A percentile compares a stretch with the other conserved stretches of the same genome.
These are phyloP conservation scores for Cancer borealis DNA, from an alignment of 2,888 invertebrate genomes.

Conservation along the genomic window DNA sequence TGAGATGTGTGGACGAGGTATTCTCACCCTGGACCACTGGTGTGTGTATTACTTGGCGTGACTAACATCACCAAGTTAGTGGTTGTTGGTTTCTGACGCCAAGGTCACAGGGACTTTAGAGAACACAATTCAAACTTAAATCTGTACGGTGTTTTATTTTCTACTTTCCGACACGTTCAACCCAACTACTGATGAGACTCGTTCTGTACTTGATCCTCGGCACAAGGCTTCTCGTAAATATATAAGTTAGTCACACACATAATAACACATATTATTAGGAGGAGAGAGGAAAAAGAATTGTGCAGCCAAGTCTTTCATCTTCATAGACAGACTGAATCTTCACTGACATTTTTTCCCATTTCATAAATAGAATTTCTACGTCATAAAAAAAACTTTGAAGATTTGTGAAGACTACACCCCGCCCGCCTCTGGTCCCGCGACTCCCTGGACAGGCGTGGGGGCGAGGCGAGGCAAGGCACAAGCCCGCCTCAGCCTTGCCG, in stretches of 20 bases:
- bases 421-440: neutral
- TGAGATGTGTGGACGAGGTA: neutral
- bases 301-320: neutral
- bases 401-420: neutral
- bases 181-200: neutral
- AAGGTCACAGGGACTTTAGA: neutral
- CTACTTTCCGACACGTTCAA: too few species aligned
- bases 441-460: neutral
- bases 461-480: slow-evolving; percentile 1
- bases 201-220: neutral
- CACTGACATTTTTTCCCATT: slow-evolving; percentile 4
- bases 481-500: neutral
- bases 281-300: neutral
- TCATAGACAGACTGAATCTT: neutral
- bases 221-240: neutral
- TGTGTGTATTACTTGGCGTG: neutral
- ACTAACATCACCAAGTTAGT: neutral
- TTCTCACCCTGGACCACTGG: neutral
- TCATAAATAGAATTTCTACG: slow-evolving; percentile 1
- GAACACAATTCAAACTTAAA: neutral
- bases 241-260: neutral
- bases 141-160: too few species aligned
- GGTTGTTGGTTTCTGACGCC: neutral
- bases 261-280: neutral
- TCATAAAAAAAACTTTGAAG: neutral